Conservation (phyloP, 2,797 vertebrate species). For the Phataginus tricuspis region DNA sequence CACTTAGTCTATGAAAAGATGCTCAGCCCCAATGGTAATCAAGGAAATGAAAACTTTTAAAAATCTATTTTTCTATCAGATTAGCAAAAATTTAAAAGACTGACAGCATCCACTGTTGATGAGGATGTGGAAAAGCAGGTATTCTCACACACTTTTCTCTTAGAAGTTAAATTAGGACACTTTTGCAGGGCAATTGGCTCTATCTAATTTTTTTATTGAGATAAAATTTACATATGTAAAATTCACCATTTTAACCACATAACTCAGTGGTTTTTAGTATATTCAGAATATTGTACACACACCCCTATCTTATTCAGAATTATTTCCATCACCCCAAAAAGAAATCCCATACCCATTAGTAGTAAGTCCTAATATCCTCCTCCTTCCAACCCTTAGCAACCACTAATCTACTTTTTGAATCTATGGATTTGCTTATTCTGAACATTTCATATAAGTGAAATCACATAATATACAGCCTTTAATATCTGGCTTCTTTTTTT, state of each 20-base stretch:
- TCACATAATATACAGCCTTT: neutral
- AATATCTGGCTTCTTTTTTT: neutral
- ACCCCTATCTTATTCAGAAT: neutral
- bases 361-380: neutral
- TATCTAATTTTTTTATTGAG: neutral
- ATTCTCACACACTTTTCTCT: neutral
- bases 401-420: neutral
- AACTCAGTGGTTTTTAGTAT: neutral
- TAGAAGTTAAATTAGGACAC: conserved; percentile 7
- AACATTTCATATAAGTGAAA: neutral
- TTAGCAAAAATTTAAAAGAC: conserved; percentile 34
- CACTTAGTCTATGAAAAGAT: conserved; percentile 7
- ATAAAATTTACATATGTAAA: neutral
- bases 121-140: neutral
- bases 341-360: neutral
- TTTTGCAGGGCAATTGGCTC: neutral
- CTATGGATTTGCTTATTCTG: neutral
- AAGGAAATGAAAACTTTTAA: neutral
- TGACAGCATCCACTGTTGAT: neutral
- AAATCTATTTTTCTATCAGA: neutral
- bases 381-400: neutral
- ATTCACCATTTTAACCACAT: neutral
- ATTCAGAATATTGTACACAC: neutral
- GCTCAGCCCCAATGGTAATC: neutral
- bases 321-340: neutral